Evolutionary conservation across 2,113 vertebrate genomes (phyloP).

Genomic region (Rhea pennata): DNA sequence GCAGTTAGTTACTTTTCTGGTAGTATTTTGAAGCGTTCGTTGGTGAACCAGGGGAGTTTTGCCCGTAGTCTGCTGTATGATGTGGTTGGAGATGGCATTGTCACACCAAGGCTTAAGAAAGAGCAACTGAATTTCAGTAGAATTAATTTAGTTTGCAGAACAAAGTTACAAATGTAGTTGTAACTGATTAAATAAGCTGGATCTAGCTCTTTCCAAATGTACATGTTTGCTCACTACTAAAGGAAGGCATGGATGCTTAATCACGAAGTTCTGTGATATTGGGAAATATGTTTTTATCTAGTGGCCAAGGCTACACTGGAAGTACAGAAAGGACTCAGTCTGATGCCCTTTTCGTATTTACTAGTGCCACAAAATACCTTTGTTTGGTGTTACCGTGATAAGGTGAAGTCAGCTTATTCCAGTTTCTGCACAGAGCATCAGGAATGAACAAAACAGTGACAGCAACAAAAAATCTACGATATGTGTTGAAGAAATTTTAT

Average conservation of each 20-base stretch:
- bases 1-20: constrained; percentile 30
- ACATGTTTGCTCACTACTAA: background rate
- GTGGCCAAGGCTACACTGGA: background rate
- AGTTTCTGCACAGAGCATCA: background rate
- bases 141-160: constrained; percentile 15
- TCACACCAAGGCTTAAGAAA: background rate
- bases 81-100: constrained; percentile 34
- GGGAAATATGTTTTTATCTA: background rate
- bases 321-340: background rate
- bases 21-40: constrained; percentile 50
- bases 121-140: background rate
- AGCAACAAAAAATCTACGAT: background rate
- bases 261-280: background rate
- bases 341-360: background rate
- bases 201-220: background rate
- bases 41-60: background rate
- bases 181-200: background rate
- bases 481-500: background rate
- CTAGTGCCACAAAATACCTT: background rate
- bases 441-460: background rate
- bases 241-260: background rate
- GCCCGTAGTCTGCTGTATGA: constrained; percentile 14
- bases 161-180: background rate
- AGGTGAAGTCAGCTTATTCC: background rate
- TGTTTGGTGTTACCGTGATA: background rate